These are phyloP conservation scores for Channa argus DNA, from an alignment of 2,113 vertebrate species.

Conservation along the genomic window DNA sequence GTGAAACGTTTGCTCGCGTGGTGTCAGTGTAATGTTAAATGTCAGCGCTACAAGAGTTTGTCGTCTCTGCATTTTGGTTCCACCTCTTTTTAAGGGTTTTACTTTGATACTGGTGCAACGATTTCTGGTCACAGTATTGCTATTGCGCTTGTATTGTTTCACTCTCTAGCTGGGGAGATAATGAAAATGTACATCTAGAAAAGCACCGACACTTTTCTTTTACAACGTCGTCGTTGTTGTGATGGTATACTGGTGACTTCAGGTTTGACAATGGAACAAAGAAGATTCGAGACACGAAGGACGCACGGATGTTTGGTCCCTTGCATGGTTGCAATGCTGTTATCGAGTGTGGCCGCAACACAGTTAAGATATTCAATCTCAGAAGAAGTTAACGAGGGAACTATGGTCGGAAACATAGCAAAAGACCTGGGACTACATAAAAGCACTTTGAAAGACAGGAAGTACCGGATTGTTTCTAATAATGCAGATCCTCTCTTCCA, in stretches of 20 bases:
- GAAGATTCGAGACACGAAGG: slow-evolving; percentile 1
- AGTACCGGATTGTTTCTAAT: slow-evolving; percentile 72
- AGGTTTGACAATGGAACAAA: slow-evolving; percentile 53
- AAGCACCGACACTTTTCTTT: no score
- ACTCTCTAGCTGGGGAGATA: no score
- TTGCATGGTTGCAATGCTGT: slow-evolving; percentile 40
- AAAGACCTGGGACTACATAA: slow-evolving; percentile 79
- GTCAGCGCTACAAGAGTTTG: neutral
- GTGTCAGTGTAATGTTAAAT: slow-evolving; percentile 60
- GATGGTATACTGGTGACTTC: neutral
- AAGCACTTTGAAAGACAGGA: slow-evolving; percentile 51
- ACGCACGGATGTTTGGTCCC: neutral
- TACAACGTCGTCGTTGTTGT: neutral
- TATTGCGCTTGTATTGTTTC: no score
- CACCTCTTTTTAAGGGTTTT: neutral
- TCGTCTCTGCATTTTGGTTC: slow-evolving; percentile 13
- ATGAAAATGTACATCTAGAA: no score
- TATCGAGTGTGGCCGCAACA: slow-evolving; percentile 56
- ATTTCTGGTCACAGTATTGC: neutral
- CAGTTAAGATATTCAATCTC: slow-evolving; percentile 74
- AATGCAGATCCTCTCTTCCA: slow-evolving; percentile 56
- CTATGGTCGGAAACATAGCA: slow-evolving; percentile 78
- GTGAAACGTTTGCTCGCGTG: slow-evolving; percentile 28
- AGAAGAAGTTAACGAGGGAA: slow-evolving; percentile 72
- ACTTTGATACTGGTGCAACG: neutral